These are phyloP conservation scores for Rattus rattus DNA, from an alignment of 2,113 vertebrate species.

Conservation along the genomic window DNA sequence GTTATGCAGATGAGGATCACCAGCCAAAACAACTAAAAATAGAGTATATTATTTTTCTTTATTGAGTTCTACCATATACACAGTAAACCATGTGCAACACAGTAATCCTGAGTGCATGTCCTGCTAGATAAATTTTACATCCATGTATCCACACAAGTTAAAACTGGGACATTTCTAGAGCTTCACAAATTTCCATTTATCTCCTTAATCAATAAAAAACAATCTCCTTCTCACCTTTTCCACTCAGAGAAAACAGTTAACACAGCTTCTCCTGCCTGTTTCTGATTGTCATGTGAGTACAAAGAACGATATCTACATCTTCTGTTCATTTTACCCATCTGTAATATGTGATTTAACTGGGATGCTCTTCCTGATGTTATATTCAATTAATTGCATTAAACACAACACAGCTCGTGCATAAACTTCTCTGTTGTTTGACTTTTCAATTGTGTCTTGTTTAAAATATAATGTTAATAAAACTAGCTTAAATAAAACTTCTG, in stretches of 20 bases:
- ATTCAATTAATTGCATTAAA: background rate
- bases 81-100: background rate
- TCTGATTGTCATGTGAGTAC: background rate
- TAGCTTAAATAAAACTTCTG: background rate
- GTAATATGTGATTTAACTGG: background rate
- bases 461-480: background rate
- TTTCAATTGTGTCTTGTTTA: slow-evolving; percentile 12
- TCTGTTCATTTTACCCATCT: background rate
- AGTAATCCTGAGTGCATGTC: background rate
- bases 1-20: slow-evolving; percentile 37
- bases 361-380: background rate
- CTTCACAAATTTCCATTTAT: background rate
- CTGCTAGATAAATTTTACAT: background rate
- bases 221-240: background rate
- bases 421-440: background rate
- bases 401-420: background rate
- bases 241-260: background rate
- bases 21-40: background rate
- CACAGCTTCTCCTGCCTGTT: background rate
- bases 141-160: background rate
- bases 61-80: background rate
- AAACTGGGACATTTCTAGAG: background rate
- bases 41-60: slow-evolving; percentile 7
- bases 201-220: background rate
- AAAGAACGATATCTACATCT: background rate